These are phyloP conservation scores for Charadrius vociferus DNA, from an alignment of 2,113 vertebrate species.

Conservation along the genomic window DNA sequence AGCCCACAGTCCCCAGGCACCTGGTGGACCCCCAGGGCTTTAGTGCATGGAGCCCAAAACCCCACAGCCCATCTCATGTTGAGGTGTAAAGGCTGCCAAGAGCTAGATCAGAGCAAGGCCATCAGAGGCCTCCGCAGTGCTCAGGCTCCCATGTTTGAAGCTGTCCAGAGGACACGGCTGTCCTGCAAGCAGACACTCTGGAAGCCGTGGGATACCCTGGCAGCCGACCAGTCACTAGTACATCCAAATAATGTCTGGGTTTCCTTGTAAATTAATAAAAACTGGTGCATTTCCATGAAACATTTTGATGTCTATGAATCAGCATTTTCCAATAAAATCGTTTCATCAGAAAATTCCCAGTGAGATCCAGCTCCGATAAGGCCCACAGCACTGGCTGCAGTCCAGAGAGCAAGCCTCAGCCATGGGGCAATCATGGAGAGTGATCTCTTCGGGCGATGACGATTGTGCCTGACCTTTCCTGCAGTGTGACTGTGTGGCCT, in stretches of 20 bases:
- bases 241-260: conserved; percentile 42
- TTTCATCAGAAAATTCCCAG: conserved; percentile 48
- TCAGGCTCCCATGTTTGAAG: neutral
- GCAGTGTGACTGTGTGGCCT: conserved; percentile 41
- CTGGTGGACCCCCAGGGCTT: neutral
- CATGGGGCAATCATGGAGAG: neutral
- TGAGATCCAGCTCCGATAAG: conserved; percentile 17
- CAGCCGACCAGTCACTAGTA: neutral
- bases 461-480: conserved; percentile 48
- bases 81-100: neutral
- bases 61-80: neutral
- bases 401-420: neutral
- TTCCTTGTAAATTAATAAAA: conserved; percentile 50
- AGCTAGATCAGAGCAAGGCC: neutral
- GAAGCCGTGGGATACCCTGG: conserved; percentile 40
- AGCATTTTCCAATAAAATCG: conserved; percentile 47
- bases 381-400: neutral
- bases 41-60: neutral
- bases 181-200: neutral
- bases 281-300: conserved; percentile 25
- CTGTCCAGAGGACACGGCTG: neutral
- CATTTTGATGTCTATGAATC: conserved; percentile 52
- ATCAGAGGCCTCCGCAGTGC: neutral
- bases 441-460: neutral
- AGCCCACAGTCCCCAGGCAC: neutral